Evolutionary conservation across 2,888 invertebrate species (phyloP).

Genomic region (Danaus chrysippus): DNA sequence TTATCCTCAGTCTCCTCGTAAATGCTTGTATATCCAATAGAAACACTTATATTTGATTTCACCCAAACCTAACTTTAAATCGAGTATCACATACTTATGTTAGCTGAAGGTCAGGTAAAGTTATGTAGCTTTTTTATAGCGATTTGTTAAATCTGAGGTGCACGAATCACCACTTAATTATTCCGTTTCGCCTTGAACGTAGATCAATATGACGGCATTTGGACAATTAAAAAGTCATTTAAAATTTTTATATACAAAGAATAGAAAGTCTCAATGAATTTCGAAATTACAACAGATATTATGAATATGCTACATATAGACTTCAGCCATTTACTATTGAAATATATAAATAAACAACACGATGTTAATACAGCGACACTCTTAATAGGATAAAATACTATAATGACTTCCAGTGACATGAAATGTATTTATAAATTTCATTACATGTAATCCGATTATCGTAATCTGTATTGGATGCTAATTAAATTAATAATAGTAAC

Average conservation of each 20-base stretch:
- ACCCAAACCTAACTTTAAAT: background rate
- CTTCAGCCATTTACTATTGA: too few relatives aligned
- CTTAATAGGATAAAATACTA: background rate
- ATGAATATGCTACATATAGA: too few relatives aligned
- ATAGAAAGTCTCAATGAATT: constrained; percentile 11
- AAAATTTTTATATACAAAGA: too few relatives aligned
- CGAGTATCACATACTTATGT: background rate
- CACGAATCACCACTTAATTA: constrained; percentile 12
- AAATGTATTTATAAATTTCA: background rate
- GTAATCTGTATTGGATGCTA: constrained; percentile 5
- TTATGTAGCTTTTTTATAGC: background rate
- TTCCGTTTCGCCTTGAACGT: constrained; percentile 59
- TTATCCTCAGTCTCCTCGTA: background rate
- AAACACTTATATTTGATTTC: background rate
- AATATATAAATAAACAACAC: background rate
- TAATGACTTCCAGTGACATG: background rate
- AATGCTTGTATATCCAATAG: background rate
- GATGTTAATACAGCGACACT: background rate
- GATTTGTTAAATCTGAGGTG: constrained; percentile 5
- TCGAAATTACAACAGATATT: constrained; percentile 3
- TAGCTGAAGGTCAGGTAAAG: background rate
- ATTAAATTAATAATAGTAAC: background rate
- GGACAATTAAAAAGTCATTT: too few relatives aligned
- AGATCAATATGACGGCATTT: constrained; percentile 60
- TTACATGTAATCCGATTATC: constrained; percentile 3